Percentiles rank a stretch among this genome's conserved stretches.
Evolutionary conservation across 2,888 invertebrate genomes (phyloP).

Genomic region (Microplitis deprimator): DNA sequence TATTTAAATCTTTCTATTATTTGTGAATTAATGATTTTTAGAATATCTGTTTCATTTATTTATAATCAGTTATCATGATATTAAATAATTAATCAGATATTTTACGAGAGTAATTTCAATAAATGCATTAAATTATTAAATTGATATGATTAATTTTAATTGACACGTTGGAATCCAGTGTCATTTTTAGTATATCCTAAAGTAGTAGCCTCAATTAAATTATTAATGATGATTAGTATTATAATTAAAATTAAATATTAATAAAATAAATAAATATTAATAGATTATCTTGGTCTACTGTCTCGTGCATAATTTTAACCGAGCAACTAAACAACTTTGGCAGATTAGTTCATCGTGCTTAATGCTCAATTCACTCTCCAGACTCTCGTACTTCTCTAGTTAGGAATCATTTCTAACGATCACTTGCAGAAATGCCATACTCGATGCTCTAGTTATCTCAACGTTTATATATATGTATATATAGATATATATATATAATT

Average conservation of each 20-base stretch:
- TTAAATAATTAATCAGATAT: too few species aligned
- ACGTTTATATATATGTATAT: background rate
- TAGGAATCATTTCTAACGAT: conserved; percentile 12
- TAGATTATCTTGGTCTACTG: background rate
- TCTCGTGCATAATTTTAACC: conserved; percentile 2
- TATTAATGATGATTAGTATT: background rate
- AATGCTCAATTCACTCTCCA: background rate
- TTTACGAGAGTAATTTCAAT: too few species aligned
- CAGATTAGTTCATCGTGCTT: conserved; percentile 7
- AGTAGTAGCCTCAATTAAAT: background rate
- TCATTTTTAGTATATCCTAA: too few species aligned
- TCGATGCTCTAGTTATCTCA: background rate
- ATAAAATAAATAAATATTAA: background rate
- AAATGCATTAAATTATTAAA: too few species aligned
- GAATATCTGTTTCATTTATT: too few species aligned
- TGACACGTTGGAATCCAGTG: too few species aligned
- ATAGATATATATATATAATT: background rate
- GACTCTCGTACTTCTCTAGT: background rate
- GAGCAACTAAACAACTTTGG: conserved; percentile 3
- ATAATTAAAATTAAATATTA: background rate
- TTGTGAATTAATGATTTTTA: too few species aligned
- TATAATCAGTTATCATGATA: too few species aligned
- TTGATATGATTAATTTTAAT: too few species aligned
- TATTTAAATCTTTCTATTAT: too few species aligned
- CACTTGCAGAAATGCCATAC: conserved; percentile 15